Evolutionary conservation across 2,888 invertebrate genomes (phyloP).

Genomic region (Bembecia ichneumoniformis): DNA sequence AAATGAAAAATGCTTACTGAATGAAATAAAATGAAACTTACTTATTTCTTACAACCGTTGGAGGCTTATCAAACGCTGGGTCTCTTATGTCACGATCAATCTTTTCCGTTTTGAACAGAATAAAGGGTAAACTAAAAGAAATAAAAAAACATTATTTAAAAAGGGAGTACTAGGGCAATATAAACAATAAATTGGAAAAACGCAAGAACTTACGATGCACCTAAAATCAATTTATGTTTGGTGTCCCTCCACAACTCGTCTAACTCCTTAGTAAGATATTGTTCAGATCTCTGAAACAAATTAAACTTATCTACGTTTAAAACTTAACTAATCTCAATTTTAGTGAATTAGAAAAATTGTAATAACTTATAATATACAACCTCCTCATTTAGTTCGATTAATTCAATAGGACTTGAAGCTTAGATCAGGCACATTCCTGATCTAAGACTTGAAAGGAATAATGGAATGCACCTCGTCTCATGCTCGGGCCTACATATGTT

Average conservation of each 20-base stretch:
- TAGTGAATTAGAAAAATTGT: background rate
- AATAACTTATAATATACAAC: too few species aligned
- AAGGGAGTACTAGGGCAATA: background rate
- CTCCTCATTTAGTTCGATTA: too few species aligned
- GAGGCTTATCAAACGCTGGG: conserved; percentile 50
- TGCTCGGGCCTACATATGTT: too few species aligned
- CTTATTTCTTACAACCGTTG: conserved; percentile 19
- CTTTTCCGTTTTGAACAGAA: conserved; percentile 55
- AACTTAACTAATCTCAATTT: background rate
- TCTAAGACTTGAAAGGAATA: too few species aligned
- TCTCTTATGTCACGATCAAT: conserved; percentile 53
- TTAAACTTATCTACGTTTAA: too few species aligned
- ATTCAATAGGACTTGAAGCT: too few species aligned
- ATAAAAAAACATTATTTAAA: background rate
- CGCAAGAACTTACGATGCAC: conserved; percentile 48
- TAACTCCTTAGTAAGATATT: conserved; percentile 50
- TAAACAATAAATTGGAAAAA: background rate
- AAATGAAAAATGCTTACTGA: too few species aligned
- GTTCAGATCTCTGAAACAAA: conserved; percentile 48
- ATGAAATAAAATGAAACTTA: background rate
- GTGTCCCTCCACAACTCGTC: conserved; percentile 47
- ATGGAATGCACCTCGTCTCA: too few species aligned
- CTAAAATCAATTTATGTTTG: conserved; percentile 57
- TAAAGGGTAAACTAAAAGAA: conserved; percentile 51
- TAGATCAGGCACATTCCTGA: too few species aligned